These are phyloP conservation scores for Oophaga pumilio DNA, from an alignment of 2,113 vertebrate species.

Conservation along the genomic window DNA sequence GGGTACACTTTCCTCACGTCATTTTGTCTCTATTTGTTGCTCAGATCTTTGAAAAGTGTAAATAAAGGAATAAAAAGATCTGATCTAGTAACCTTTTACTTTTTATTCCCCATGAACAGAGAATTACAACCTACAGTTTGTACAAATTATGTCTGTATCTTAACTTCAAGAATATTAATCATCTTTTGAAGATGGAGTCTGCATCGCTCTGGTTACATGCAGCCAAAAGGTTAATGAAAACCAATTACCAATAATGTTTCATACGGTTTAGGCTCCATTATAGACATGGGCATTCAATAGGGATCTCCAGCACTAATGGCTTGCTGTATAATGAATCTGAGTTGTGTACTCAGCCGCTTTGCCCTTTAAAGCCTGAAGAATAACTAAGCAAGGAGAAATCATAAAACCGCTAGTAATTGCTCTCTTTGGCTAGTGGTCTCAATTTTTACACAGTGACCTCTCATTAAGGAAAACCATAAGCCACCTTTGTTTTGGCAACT, in stretches of 20 bases:
- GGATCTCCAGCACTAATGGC: conserved; percentile 57
- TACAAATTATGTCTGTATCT: conserved; percentile 32
- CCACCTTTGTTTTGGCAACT: conserved; percentile 53
- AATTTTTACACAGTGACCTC: conserved; percentile 48
- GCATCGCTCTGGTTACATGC: conserved; percentile 34
- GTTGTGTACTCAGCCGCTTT: conserved; percentile 44
- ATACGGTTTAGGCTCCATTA: conserved; percentile 50
- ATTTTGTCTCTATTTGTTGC: neutral
- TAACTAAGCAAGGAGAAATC: conserved; percentile 54
- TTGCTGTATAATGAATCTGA: conserved; percentile 56
- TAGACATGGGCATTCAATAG: conserved; percentile 42
- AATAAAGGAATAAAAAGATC: neutral
- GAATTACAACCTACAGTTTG: conserved; percentile 29
- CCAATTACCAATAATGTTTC: conserved; percentile 55
- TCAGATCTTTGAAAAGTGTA: conserved; percentile 7
- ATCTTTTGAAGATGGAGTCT: conserved; percentile 44
- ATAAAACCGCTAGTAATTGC: conserved; percentile 51
- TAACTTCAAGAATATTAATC: conserved; percentile 50
- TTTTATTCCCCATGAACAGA: conserved; percentile 7
- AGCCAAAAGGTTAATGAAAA: conserved; percentile 57
- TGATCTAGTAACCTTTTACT: neutral
- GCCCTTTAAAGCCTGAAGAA: conserved; percentile 56
- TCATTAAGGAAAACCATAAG: conserved; percentile 48
- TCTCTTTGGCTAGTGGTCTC: conserved; percentile 48
- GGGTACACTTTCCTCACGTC: neutral